phyloP scores from a whole-genome alignment of 2,797 vertebrate genomes.

The Paguma larvata region DNA sequence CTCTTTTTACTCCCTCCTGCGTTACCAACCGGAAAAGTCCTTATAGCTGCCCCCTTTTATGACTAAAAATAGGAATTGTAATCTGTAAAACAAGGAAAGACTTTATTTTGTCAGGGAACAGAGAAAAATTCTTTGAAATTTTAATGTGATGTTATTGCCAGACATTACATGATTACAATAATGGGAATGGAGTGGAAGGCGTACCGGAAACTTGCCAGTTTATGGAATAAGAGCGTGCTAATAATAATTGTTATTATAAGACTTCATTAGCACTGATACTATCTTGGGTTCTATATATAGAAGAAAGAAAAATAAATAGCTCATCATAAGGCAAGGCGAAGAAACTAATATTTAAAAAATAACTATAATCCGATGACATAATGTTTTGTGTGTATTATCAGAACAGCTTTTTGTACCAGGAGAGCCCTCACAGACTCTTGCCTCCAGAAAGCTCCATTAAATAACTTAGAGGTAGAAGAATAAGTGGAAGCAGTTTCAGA shows the following conservation, averaged over 20 bases:
- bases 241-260: conserved; percentile 76
- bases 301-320: conserved; percentile 72
- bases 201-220: conserved; percentile 71
- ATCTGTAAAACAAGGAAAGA: conserved; percentile 65
- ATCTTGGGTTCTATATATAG: conserved; percentile 74
- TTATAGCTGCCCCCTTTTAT: background rate
- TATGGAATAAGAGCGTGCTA: conserved; percentile 62
- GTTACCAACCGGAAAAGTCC: background rate
- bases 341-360: conserved; percentile 72
- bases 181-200: conserved; percentile 64
- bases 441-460: background rate
- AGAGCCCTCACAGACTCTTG: background rate
- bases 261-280: conserved; percentile 71
- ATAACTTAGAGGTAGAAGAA: background rate
- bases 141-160: conserved; percentile 72
- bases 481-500: background rate
- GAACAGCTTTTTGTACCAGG: background rate
- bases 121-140: conserved; percentile 75
- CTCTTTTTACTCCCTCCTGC: background rate
- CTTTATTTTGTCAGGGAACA: conserved; percentile 74
- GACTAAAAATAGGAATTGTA: conserved; percentile 64
- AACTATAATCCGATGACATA: conserved; percentile 33
- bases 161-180: conserved; percentile 75
- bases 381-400: conserved; percentile 22
- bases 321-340: conserved; percentile 68